These are phyloP conservation scores for Iselma pallidipennis DNA, from an alignment of 2,888 invertebrate genomes.

Conservation along the genomic window DNA sequence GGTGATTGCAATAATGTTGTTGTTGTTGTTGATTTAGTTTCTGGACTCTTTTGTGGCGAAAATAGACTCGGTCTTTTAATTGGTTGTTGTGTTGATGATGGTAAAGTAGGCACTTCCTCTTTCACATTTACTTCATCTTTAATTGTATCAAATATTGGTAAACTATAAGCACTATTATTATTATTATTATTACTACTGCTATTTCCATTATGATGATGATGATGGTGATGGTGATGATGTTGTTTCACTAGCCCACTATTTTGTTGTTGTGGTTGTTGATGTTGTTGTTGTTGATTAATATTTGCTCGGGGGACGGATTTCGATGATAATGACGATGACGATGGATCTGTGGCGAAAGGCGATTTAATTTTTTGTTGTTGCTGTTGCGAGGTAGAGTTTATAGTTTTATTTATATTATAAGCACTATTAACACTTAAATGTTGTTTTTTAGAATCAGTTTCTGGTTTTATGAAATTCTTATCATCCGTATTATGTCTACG, in stretches of 20 bases:
- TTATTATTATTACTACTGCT: conserved; percentile 24
- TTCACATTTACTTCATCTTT: conserved; percentile 29
- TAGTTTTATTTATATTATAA: conserved; percentile 42
- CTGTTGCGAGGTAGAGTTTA: conserved; percentile 47
- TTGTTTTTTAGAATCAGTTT: conserved; percentile 33
- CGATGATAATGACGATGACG: conserved; percentile 11
- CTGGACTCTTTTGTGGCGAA: conserved; percentile 66
- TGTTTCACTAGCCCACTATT: neutral
- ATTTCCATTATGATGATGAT: conserved; percentile 30
- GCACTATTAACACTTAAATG: conserved; percentile 34
- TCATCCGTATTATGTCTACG: conserved; percentile 42
- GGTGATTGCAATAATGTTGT: conserved; percentile 23
- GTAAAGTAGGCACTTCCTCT: conserved; percentile 28
- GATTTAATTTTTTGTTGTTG: conserved; percentile 44
- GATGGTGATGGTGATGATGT: conserved; percentile 23
- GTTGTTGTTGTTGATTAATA: neutral
- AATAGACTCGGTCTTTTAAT: conserved; percentile 66
- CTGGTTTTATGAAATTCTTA: conserved; percentile 41
- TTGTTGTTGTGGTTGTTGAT: neutral
- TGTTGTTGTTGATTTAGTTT: conserved; percentile 24
- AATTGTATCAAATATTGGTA: conserved; percentile 7
- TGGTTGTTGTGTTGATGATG: conserved; percentile 21
- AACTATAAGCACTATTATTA: conserved; percentile 18
- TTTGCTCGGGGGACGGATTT: conserved; percentile 52
- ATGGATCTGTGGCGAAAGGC: conserved; percentile 45